Percentiles rank a stretch among this genome's conserved stretches.
Evolutionary conservation across 2,888 invertebrate genomes (phyloP).

Genomic region (Cheilosia variabilis): DNA sequence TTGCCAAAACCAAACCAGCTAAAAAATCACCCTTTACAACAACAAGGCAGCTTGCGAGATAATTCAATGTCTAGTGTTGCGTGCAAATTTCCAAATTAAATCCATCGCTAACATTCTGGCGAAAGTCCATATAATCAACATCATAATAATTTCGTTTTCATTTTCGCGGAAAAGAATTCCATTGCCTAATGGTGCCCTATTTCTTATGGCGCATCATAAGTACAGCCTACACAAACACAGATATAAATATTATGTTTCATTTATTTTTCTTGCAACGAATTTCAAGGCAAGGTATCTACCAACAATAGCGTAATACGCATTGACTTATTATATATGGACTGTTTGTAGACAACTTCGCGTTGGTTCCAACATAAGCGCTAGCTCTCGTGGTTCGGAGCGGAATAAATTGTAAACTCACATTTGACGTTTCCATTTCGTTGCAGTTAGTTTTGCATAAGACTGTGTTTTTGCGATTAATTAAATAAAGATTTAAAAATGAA

Average conservation of each 20-base stretch:
- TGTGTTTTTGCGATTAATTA: too few species aligned
- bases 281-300: neutral
- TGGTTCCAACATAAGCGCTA: too few species aligned
- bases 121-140: conserved; percentile 32
- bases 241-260: neutral
- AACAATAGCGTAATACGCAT: neutral
- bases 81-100: conserved; percentile 46
- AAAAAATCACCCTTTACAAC: too few species aligned
- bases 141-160: conserved; percentile 36
- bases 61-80: conserved; percentile 3
- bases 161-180: conserved; percentile 4
- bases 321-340: too few species aligned
- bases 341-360: too few species aligned
- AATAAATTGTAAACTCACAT: too few species aligned
- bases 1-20: too few species aligned
- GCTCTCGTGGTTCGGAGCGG: too few species aligned
- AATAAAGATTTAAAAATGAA: too few species aligned
- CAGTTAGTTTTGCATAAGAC: too few species aligned
- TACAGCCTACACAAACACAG: neutral
- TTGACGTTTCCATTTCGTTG: too few species aligned
- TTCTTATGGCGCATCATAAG: conserved; percentile 15
- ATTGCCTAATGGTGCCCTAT: conserved; percentile 27
- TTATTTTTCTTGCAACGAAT: neutral
- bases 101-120: conserved; percentile 18
- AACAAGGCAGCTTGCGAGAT: conserved; percentile 4